These are phyloP conservation scores for Drosophila infuscata DNA, from an alignment of 2,888 invertebrate genomes.

Conservation along the genomic window DNA sequence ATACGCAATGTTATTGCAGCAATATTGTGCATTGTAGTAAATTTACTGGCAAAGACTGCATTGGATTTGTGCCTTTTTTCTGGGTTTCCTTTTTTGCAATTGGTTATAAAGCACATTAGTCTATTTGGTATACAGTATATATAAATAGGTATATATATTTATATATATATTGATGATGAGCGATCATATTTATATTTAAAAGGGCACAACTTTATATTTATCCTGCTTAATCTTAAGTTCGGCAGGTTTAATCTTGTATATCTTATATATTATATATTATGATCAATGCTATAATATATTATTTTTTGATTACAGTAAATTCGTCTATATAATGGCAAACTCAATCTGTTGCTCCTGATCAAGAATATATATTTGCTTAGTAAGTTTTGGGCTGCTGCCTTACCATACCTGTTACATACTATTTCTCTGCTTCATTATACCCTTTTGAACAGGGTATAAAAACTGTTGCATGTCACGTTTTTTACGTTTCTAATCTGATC, in stretches of 20 bases:
- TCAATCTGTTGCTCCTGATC: no score
- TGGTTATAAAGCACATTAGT: not conserved
- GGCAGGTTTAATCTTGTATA: not conserved
- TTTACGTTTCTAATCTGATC: not conserved
- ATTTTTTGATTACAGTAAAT: no score
- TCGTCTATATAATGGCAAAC: no score
- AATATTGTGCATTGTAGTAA: not conserved
- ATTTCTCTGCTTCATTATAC: no score
- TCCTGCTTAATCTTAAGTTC: not conserved
- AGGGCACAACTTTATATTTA: not conserved
- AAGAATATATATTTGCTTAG: no score
- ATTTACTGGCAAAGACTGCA: not conserved
- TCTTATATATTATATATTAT: not conserved
- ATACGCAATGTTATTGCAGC: conserved; percentile 37
- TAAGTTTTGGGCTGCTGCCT: no score
- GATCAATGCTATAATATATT: no score
- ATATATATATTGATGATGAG: no score
- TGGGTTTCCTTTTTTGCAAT: not conserved
- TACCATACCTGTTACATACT: no score
- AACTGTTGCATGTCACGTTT: not conserved
- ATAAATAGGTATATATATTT: not conserved
- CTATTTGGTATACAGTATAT: not conserved
- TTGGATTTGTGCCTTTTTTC: not conserved
- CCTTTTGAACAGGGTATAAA: not conserved
- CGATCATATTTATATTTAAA: no score